Evolutionary conservation across 2,113 vertebrate species (phyloP), one percentile per base, ranked within the genome.

Genomic region (Martes martes): DNA sequence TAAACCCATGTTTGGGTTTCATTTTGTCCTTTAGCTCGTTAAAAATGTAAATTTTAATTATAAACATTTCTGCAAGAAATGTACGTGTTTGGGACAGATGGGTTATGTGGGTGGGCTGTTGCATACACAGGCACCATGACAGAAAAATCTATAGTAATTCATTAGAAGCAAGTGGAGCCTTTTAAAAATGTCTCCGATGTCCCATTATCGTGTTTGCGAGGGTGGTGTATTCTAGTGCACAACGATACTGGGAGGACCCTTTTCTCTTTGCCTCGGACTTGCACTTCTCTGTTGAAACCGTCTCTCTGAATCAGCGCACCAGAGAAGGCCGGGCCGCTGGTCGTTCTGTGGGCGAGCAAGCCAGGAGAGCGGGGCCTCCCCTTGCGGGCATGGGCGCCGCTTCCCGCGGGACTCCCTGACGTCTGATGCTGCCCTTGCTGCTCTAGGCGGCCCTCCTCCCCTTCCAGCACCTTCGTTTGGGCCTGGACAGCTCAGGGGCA

Each of bases 191-290:
- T 14, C 69, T 69, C 4, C 0, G 13, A 14, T 1, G 10, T 21
- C 28, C 23, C 0, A 2, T 19, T 11, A 59, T 45, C 33, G 0
- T 26, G 2, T 33, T 39, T 21, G 61, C 1, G 65, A 80, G 89
- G 42, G 33, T 31, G 33, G 16, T 1, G 1, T 3, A 3, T 18
- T 50, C 83, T 0, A 1, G 36, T 33, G n/a, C n/a, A 28, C 13
- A 0, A 5, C 2, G n/a, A 10, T 15, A 2, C 0, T 0, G 8
- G 7, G 42, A 10, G 0, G 3, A 33, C 11, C 10, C 45, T 55
- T 36, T 69, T 19, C 15, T 39, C 45, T 61, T 57, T 11, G 39
- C 65, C 10, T 28, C 19, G 15, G 2, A 21, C 23, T 61, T 8
- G 26, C 7, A 4, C 39, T 36, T 33, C 15, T 39, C 45, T 45